Base-by-base conservation (phyloP, 2,797 vertebrate genomes). In the Oryzias dopingdopingensis region DNA sequence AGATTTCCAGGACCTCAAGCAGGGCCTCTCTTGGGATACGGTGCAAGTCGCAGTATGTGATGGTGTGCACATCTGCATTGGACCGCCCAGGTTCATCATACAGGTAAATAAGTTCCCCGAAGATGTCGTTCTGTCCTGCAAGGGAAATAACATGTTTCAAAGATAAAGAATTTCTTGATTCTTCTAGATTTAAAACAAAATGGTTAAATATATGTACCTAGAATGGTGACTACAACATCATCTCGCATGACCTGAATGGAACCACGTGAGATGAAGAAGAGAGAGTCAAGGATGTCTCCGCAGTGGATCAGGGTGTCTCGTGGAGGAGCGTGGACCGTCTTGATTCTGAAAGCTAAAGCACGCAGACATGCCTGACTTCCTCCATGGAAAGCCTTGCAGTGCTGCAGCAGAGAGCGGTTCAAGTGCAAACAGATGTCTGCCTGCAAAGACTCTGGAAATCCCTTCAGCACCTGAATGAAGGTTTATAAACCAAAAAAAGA, bases 381-480 rank as follows among this genome's bases (percentile, higher is more conserved):
- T 5, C 96, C 96, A 0, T 76, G 86, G 86, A 99, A 98, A 10
- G 95, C 96, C n/a, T 93, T 94, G 84, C 93, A 96, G 87, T 95
- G 94, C 77, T 97, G 92, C 17, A 99, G 91, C 58, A 98, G 90
- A 1, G 92, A 93, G 18, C 96, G 93, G 85, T 99, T 97, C 74
- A 98, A 86, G 77, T 99, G 97, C 70, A 98, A 91, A 83, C 95
- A 98, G 82, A 98, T 98, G 73, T 99, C 96, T 0, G 94, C 96
- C 87, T 99, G 97, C 78, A 99, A 78, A 74, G 96, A 98, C 88
- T 94, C 94, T 0, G 97, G 96, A 79, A 99, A 99, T 16, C 96
- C 96, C 84, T 95, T 98, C 84, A 99, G 74, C 66, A 99, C 97
- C 97, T 98, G 77, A 0, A 53, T 5, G 20, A 24, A 56, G 46